Evolutionary conservation across 2,888 invertebrate genomes (phyloP).

Genomic region (Hypolimnas misippus): DNA sequence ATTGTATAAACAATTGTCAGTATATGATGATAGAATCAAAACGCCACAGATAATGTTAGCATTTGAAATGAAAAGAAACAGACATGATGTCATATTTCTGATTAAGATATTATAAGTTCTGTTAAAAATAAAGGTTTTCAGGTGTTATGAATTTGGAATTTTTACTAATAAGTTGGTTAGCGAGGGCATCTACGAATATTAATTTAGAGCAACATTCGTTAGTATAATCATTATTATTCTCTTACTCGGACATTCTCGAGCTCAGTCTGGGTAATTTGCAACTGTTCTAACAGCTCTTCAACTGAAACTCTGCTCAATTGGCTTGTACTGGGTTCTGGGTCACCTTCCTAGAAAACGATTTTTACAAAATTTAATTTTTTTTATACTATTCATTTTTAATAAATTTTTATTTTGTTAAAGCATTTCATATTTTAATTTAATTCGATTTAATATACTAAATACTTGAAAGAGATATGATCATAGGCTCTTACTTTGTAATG

Average conservation of each 20-base stretch:
- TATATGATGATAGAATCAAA: slow-evolving; percentile 29
- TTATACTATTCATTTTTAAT: background rate
- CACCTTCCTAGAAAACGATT: slow-evolving; percentile 64
- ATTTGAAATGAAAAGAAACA: slow-evolving; percentile 26
- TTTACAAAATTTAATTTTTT: background rate
- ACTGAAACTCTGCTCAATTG: slow-evolving; percentile 89
- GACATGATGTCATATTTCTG: slow-evolving; percentile 9
- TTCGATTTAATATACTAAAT: too few relatives aligned
- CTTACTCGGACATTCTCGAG: slow-evolving; percentile 94
- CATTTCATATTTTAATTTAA: too few relatives aligned
- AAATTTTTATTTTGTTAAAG: background rate
- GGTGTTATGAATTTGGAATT: slow-evolving; percentile 15
- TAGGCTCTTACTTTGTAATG: too few relatives aligned
- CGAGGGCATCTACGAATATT: slow-evolving; percentile 22
- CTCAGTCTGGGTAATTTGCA: slow-evolving; percentile 93
- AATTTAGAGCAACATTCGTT: slow-evolving; percentile 11
- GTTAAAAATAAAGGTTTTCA: slow-evolving; percentile 29
- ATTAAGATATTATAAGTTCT: slow-evolving; percentile 26
- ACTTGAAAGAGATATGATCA: too few relatives aligned
- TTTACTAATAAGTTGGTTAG: slow-evolving; percentile 24
- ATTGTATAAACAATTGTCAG: background rate
- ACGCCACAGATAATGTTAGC: slow-evolving; percentile 43
- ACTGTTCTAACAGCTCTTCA: slow-evolving; percentile 91
- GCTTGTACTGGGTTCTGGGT: slow-evolving; percentile 72
- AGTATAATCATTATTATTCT: slow-evolving; percentile 32